Conservation (phyloP, 2,888 invertebrate genomes). For the Pycnomerus fuliginosus region DNA sequence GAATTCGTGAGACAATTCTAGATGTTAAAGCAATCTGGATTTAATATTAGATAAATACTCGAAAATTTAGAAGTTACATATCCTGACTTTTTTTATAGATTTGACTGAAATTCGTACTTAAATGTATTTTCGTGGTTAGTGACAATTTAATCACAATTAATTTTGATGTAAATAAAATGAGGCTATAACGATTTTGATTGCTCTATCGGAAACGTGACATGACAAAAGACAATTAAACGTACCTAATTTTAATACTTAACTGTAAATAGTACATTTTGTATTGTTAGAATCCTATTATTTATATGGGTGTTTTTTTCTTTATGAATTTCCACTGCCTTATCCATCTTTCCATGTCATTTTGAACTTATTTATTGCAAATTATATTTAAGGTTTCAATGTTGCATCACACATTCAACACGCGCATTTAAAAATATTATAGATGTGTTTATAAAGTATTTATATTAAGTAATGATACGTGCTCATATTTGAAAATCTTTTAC, state of each 20-base stretch:
- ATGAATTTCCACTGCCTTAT: constrained; percentile 46
- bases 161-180: constrained; percentile 30
- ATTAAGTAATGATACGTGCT: constrained; percentile 34
- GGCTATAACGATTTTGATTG: constrained; percentile 34
- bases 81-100: constrained; percentile 13
- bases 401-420: constrained; percentile 24
- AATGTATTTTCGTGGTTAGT: constrained; percentile 34
- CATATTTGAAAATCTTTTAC: constrained; percentile 37
- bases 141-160: constrained; percentile 28
- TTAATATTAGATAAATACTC: not conserved
- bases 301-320: constrained; percentile 42
- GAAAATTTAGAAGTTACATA: constrained; percentile 11
- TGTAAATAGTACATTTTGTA: constrained; percentile 45
- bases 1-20: too few relatives aligned
- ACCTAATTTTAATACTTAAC: constrained; percentile 49
- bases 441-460: constrained; percentile 30
- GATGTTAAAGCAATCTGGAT: not conserved
- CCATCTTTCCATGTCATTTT: constrained; percentile 43
- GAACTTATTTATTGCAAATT: constrained; percentile 34
- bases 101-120: constrained; percentile 35
- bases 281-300: constrained; percentile 41
- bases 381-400: constrained; percentile 21
- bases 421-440: constrained; percentile 7
- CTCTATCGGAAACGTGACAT: constrained; percentile 31
- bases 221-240: constrained; percentile 47